Conservation (phyloP, 2,797 vertebrate species). For the Gambusia yucatana region DNA sequence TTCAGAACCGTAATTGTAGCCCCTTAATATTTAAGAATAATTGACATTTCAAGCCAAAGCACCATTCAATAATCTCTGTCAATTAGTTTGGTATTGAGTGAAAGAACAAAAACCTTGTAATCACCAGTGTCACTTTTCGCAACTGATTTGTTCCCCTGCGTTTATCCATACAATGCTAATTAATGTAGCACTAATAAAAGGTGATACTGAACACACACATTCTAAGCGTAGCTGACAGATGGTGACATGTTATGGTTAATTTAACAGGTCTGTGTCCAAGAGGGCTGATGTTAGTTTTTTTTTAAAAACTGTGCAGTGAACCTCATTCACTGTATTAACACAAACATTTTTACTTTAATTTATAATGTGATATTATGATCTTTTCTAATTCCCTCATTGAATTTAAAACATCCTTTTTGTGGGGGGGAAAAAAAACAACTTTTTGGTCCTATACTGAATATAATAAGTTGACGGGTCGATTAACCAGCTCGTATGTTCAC, state of each 20-base stretch:
- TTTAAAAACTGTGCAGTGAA: not conserved
- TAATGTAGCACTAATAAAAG: not conserved
- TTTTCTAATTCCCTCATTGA: not conserved
- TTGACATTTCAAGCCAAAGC: not conserved
- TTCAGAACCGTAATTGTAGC: not conserved
- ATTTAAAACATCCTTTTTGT: not conserved
- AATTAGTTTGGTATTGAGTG: not conserved
- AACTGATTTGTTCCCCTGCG: not conserved
- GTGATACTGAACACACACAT: not conserved
- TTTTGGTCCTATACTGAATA: not conserved
- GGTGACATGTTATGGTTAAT: not conserved
- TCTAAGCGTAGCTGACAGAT: not conserved
- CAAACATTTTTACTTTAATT: too few relatives aligned
- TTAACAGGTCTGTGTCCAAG: not conserved
- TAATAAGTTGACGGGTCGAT: not conserved
- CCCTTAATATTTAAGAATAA: not conserved
- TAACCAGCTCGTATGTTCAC: not conserved
- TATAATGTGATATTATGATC: not conserved
- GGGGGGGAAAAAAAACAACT: not conserved
- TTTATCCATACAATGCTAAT: not conserved
- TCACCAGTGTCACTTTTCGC: not conserved
- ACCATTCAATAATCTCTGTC: not conserved
- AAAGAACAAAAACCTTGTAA: not conserved
- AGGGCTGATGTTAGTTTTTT: not conserved
- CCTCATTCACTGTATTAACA: not conserved